Evolutionary conservation across 2,113 vertebrate genomes (phyloP).

Genomic region (Cichladusa arquata): DNA sequence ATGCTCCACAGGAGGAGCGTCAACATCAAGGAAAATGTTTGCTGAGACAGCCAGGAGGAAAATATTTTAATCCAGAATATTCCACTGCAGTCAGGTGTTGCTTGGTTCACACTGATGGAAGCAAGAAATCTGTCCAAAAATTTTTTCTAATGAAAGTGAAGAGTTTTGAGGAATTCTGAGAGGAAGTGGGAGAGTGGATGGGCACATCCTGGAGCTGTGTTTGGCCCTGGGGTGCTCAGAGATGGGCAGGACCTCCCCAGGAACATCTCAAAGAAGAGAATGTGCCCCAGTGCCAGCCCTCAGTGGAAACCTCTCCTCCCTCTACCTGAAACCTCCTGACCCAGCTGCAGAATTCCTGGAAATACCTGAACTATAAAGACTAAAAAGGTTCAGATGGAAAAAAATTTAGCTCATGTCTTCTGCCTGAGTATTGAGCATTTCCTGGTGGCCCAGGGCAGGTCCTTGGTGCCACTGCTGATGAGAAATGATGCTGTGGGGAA

Average conservation of each 20-base stretch:
- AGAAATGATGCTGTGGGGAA: background rate
- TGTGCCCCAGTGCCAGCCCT: background rate
- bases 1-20: background rate
- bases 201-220: accelerated
- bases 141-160: accelerated
- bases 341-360: background rate
- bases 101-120: background rate
- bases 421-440: background rate
- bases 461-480: background rate
- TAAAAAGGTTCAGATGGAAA: background rate
- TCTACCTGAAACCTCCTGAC: background rate
- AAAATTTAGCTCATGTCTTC: background rate
- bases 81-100: background rate
- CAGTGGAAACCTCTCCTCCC: background rate
- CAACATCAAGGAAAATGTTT: background rate
- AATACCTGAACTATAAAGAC: background rate
- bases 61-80: background rate
- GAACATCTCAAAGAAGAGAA: background rate
- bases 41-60: background rate
- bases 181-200: accelerated
- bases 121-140: background rate
- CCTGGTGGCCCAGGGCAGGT: background rate
- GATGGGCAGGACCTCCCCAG: background rate
- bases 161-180: background rate
- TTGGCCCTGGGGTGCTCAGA: accelerated